Base-by-base conservation (phyloP, 2,797 vertebrate genomes). In the Antrozous pallidus region DNA sequence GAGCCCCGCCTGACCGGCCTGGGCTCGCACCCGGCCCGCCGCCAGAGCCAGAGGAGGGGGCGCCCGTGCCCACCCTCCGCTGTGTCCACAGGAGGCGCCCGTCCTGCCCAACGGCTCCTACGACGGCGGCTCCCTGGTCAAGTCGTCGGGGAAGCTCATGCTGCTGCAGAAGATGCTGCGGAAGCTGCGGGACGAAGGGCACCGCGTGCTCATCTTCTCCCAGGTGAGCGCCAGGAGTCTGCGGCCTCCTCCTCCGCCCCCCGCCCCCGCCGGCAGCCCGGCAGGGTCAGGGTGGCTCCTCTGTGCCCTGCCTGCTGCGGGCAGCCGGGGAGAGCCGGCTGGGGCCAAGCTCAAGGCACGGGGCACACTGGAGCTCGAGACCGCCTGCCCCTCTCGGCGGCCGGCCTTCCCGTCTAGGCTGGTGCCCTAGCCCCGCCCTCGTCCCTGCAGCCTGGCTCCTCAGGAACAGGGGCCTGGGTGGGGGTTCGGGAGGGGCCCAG, bases 101-200 rank as follows among this genome's bases (percentile, higher is more conserved):
- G 98, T 99, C 4, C 97, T 99, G 96, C 99, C 99, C 86, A 99
- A 99, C 0, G 99, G 99, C 69, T 99, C 99, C 11, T 99, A 99
- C 0, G 99, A 99, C 2, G 99, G 99, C 22, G 99, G 98, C 98
- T 98, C 98, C 40, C 98, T 99, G 97, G 99, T 99, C 88, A 99
- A 99, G 97, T 99, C 99, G 84, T 99, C 99, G 12, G 99, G 99
- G 95, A 99, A 99, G 96, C 98, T 99, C 96, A 99, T 99, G 90
- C 98, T 99, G 96, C 99, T 99, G 85, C 99, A 99, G 97, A 99
- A 99, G 98, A 99, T 99, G 99, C 98, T 99, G 45, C 99, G 98
- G 98, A 99, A 99, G 69, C 98, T 99, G 40, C 98, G 99, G 90
- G 99, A 99, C 0, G 99, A 99, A 73, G 99, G 99, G 13, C 99